These are phyloP conservation scores for Corythaeola cristata DNA, from an alignment of 2,113 vertebrate genomes.

Conservation along the genomic window DNA sequence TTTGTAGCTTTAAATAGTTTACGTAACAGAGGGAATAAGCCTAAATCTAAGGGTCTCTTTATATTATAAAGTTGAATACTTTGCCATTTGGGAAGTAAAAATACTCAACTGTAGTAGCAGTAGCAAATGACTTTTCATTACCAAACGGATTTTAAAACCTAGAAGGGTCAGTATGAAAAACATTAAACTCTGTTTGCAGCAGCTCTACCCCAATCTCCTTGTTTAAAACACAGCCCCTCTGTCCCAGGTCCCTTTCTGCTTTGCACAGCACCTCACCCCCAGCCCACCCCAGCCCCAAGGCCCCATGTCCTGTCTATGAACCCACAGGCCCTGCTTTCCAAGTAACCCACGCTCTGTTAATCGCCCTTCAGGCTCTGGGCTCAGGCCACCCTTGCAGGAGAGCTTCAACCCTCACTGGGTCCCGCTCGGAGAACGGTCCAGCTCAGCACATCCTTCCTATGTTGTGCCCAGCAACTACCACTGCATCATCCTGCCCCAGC, in stretches of 20 bases:
- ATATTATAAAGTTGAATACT: background rate
- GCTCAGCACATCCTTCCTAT: background rate
- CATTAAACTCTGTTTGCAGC: background rate
- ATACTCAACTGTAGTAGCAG: background rate
- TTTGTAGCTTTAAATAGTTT: background rate
- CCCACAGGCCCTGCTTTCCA: background rate
- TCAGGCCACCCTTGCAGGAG: background rate
- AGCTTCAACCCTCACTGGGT: background rate
- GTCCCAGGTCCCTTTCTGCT: background rate
- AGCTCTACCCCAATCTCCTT: background rate
- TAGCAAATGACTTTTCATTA: background rate
- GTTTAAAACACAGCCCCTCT: background rate
- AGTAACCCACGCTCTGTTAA: background rate
- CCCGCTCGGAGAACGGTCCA: background rate
- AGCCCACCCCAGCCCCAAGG: background rate
- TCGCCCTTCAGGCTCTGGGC: background rate
- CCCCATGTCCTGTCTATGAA: accelerated
- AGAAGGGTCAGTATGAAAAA: background rate
- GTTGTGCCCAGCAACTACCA: background rate
- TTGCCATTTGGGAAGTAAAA: background rate
- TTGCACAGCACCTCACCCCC: background rate
- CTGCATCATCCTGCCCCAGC: background rate
- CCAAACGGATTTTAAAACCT: background rate
- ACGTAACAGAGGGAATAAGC: background rate
- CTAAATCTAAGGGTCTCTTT: background rate